Base-by-base conservation (phyloP, 2,797 vertebrate genomes). In the Fringilla coelebs region DNA sequence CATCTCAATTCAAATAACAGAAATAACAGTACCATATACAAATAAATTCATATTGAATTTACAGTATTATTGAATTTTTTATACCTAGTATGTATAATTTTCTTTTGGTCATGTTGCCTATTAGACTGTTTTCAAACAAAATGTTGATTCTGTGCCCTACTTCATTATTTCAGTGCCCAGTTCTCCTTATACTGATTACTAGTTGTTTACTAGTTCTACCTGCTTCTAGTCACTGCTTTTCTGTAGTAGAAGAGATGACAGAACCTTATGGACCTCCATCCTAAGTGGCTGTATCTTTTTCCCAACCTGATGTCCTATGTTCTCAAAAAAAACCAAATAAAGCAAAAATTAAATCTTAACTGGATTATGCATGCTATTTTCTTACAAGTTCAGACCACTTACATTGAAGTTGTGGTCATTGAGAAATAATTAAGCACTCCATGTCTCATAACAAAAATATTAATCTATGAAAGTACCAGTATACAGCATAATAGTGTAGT, bases 371-470 rank as follows among this genome's bases (percentile, higher is more conserved):
- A 43, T 61, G 67, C 25, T 81, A 18, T 73, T 88, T 82, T 85
- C 51, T 77, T 79, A 43, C 1, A 12, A 71, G 18, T 67, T 91
- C 45, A 67, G 57, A 41, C 8, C 20, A 54, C 45, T 89, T 74
- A 48, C 20, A 43, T 0, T 67, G 51, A 82, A 61, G 31, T 52
- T 85, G 57, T 90, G 80, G 77, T 89, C 74, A 80, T 20, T 49
- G 31, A 77, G 31, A 93, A 90, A 93, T 78, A 91, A 84, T 88
- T 82, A 94, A 93, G 28, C 9, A 36, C 25, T 92, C 36, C 13
- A 36, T 45, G n/a, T 72, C 31, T 85, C 45, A 36, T 77, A 80
- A 71, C 10, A 74, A 81, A 95, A 94, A 60, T 79, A 74, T 54
- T 87, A 13, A 61, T n/a, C 40, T 17, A 54, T 63, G 29, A 67